A percentile compares a stretch with the other conserved stretches of the same genome.
Evolutionary conservation across 2,888 invertebrate species (phyloP).

Genomic region (Aelia acuminata): DNA sequence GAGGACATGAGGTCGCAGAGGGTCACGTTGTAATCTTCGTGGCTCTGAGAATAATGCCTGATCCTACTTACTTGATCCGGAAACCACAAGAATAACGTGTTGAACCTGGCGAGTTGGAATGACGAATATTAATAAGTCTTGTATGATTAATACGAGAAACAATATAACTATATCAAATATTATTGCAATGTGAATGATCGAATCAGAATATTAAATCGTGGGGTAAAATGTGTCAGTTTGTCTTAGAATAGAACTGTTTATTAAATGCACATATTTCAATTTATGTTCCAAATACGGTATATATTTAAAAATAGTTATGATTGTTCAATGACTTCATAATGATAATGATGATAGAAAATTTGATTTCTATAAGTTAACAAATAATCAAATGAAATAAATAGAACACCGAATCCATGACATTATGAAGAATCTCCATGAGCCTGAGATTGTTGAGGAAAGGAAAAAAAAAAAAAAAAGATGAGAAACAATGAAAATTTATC

Average conservation of each 20-base stretch:
- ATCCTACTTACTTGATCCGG: constrained; percentile 3
- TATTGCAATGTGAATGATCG: neutral
- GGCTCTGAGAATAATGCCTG: neutral
- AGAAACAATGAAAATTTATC: neutral
- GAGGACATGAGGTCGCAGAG: constrained; percentile 49
- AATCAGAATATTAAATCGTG: too few relatives aligned
- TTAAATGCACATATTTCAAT: too few relatives aligned
- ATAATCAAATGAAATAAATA: too few relatives aligned
- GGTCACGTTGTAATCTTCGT: constrained; percentile 1
- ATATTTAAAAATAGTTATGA: too few relatives aligned
- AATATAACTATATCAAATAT: neutral
- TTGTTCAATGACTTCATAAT: too few relatives aligned
- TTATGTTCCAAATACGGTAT: too few relatives aligned
- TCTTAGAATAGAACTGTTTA: too few relatives aligned
- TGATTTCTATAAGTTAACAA: too few relatives aligned
- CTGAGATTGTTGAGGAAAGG: neutral
- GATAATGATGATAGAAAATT: too few relatives aligned
- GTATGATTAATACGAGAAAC: neutral
- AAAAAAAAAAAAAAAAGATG: neutral
- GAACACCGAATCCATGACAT: too few relatives aligned
- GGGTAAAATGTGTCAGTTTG: too few relatives aligned
- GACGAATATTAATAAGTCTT: neutral
- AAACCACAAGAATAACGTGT: constrained; percentile 34
- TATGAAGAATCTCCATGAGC: too few relatives aligned
- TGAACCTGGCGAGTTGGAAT: neutral